These are phyloP conservation scores for Rhingia campestris DNA, from an alignment of 2,888 invertebrate genomes.

Conservation along the genomic window DNA sequence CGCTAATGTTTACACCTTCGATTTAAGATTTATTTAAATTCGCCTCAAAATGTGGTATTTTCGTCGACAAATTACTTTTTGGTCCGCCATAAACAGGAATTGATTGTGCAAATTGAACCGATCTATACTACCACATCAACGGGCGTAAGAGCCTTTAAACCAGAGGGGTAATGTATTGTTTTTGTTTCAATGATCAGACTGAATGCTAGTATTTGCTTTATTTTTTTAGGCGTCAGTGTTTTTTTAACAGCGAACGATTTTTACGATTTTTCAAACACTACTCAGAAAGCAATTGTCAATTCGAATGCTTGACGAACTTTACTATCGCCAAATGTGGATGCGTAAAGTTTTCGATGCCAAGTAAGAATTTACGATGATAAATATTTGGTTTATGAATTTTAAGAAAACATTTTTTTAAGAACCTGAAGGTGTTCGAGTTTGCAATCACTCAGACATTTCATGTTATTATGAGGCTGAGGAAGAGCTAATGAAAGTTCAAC, in stretches of 20 bases:
- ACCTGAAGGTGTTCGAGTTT: slow-evolving; percentile 80
- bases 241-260: slow-evolving; percentile 86
- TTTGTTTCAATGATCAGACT: no score
- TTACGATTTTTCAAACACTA: slow-evolving; percentile 87
- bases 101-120: slow-evolving; percentile 87
- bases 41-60: slow-evolving; percentile 81
- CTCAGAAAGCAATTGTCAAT: slow-evolving; percentile 89
- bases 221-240: slow-evolving; percentile 85
- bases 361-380: slow-evolving; percentile 73
- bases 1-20: neutral
- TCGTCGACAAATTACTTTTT: slow-evolving; percentile 81
- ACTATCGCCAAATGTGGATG: slow-evolving; percentile 86
- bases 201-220: neutral
- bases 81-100: slow-evolving; percentile 83
- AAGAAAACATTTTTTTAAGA: slow-evolving; percentile 74
- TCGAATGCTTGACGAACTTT: slow-evolving; percentile 88
- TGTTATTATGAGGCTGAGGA: slow-evolving; percentile 81
- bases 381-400: neutral
- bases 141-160: slow-evolving; percentile 85
- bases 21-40: slow-evolving; percentile 79
- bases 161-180: slow-evolving; percentile 77
- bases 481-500: slow-evolving; percentile 77
- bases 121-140: slow-evolving; percentile 89
- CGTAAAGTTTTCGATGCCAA: slow-evolving; percentile 88
- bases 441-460: slow-evolving; percentile 79